A percentile compares a stretch with the other conserved stretches of the same genome.
Evolutionary conservation across 2,797 vertebrate species (phyloP).

Genomic region (Ammospiza maritima): DNA sequence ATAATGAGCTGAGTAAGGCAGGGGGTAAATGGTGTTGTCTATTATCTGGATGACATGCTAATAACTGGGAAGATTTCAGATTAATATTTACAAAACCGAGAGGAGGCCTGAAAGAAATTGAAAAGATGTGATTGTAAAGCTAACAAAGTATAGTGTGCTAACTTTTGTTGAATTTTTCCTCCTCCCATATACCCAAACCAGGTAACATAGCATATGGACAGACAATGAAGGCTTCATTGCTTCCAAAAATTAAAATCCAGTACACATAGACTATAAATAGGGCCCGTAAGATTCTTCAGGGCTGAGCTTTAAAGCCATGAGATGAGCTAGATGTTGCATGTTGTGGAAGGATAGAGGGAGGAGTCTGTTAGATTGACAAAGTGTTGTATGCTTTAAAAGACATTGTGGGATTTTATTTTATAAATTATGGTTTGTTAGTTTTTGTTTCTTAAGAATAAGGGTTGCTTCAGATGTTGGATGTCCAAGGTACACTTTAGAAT

Average conservation of each 20-base stretch:
- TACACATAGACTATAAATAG: neutral
- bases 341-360: neutral
- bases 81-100: conserved; percentile 28
- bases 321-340: neutral
- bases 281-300: neutral
- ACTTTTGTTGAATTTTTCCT: neutral
- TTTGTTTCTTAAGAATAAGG: neutral
- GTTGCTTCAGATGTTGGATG: neutral
- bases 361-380: neutral
- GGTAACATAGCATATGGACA: neutral
- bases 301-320: neutral
- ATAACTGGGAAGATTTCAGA: conserved; percentile 45
- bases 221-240: conserved; percentile 3
- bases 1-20: conserved; percentile 44
- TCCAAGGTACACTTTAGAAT: neutral
- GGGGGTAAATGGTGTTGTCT: conserved; percentile 63
- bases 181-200: neutral
- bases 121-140: neutral
- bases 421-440: neutral
- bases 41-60: conserved; percentile 46
- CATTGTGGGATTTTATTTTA: neutral
- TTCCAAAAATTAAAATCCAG: conserved; percentile 20
- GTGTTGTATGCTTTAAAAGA: neutral
- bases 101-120: conserved; percentile 19
- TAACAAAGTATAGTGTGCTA: neutral